Conservation (phyloP, 2,113 vertebrate genomes). For the Anarrhichthys ocellatus region DNA sequence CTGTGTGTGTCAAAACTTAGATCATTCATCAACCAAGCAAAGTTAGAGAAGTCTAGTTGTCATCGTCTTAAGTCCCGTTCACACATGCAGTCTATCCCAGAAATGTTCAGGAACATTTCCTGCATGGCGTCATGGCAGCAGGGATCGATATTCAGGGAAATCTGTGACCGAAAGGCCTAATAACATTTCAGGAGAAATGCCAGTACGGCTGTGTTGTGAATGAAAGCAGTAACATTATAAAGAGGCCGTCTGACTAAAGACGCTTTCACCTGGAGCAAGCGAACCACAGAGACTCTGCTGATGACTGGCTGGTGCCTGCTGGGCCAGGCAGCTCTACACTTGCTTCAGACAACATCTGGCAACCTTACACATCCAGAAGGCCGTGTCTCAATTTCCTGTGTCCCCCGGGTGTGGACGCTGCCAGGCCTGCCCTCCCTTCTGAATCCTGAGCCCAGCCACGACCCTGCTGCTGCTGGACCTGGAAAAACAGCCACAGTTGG, state of each 20-base stretch:
- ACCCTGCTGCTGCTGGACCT: slow-evolving; percentile 65
- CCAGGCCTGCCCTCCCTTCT: slow-evolving; percentile 20
- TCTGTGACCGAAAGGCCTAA: not conserved
- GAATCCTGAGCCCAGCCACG: slow-evolving; percentile 8
- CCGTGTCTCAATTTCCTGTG: slow-evolving; percentile 37
- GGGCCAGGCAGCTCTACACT: slow-evolving; percentile 33
- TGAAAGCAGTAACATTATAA: not conserved
- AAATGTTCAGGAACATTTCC: not conserved
- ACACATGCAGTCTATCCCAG: not conserved
- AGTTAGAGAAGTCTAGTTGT: slow-evolving; percentile 18
- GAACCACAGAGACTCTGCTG: not conserved
- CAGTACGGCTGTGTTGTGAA: not conserved
- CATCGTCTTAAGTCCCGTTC: not conserved
- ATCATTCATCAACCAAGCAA: slow-evolving; percentile 36
- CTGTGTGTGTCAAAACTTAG: slow-evolving; percentile 42
- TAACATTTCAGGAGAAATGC: not conserved
- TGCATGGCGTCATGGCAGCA: not conserved
- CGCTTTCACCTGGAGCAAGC: not conserved
- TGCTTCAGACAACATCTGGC: slow-evolving; percentile 66
- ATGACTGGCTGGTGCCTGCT: not conserved
- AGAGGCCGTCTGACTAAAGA: too few species aligned
- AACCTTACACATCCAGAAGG: slow-evolving; percentile 55
- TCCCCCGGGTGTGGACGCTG: slow-evolving; percentile 41
- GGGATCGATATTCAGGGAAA: not conserved
- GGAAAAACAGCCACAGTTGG: slow-evolving; percentile 59